Conservation (phyloP, 1,140 invertebrate genomes). For the Drosophila quadrilineata region DNA sequence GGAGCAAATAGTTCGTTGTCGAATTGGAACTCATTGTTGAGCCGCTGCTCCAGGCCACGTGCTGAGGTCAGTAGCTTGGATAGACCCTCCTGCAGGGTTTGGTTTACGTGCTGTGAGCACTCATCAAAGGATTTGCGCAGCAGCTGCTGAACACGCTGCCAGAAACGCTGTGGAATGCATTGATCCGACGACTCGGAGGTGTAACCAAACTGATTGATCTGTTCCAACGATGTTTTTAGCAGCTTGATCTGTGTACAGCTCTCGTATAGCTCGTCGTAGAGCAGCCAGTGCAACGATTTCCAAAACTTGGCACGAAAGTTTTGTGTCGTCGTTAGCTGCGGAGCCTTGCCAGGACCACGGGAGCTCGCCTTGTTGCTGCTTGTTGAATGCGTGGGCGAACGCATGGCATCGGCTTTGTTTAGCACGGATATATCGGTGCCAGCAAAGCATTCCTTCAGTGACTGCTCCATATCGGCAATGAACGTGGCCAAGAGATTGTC, state of each 20-base stretch:
- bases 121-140: constrained; percentile 71
- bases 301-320: constrained; percentile 89
- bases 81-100: constrained; percentile 82
- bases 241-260: constrained; percentile 86
- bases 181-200: constrained; percentile 55
- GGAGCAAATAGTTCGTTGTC: constrained; percentile 70
- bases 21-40: constrained; percentile 66
- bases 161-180: constrained; percentile 68
- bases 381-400: constrained; percentile 36
- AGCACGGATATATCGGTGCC: constrained; percentile 79
- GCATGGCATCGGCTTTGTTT: constrained; percentile 37
- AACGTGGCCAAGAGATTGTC: constrained; percentile 75
- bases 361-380: constrained; percentile 31
- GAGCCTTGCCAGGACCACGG: constrained; percentile 86
- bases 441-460: constrained; percentile 78
- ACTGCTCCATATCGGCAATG: constrained; percentile 74
- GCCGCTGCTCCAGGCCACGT: constrained; percentile 71
- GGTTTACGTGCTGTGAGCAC: constrained; percentile 80
- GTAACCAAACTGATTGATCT: constrained; percentile 69
- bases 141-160: constrained; percentile 60
- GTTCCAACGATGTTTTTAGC: constrained; percentile 71
- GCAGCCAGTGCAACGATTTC: constrained; percentile 89
- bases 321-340: constrained; percentile 86
- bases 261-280: constrained; percentile 87
- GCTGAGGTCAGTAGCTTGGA: constrained; percentile 78